Evolutionary conservation across 2,888 invertebrate genomes (phyloP).

Genomic region (Drosophila phalerata): DNA sequence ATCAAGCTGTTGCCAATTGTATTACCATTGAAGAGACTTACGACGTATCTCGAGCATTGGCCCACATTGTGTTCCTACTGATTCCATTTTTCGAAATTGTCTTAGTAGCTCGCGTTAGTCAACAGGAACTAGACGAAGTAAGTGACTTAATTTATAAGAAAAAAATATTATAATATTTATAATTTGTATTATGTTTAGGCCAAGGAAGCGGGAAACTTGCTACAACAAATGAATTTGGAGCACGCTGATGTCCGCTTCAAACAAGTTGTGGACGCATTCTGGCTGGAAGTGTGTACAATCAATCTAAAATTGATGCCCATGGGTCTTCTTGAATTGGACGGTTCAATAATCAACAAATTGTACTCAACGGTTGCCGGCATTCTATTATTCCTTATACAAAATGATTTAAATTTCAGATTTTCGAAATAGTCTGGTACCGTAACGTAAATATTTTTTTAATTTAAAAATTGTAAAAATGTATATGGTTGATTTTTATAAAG

Average conservation of each 20-base stretch:
- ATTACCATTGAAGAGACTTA: constrained; percentile 73
- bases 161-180: not conserved
- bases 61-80: constrained; percentile 71
- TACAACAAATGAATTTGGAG: constrained; percentile 71
- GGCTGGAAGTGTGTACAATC: constrained; percentile 67
- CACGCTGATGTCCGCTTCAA: constrained; percentile 80
- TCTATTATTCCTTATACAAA: constrained; percentile 83
- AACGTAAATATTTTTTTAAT: not conserved
- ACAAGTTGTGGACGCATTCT: constrained; percentile 79
- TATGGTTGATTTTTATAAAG: too few relatives aligned
- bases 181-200: constrained; percentile 62
- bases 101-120: constrained; percentile 65
- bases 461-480: too few relatives aligned
- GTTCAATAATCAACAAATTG: constrained; percentile 72
- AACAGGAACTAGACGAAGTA: constrained; percentile 62
- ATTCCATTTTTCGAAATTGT: constrained; percentile 78
- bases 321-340: constrained; percentile 78
- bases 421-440: constrained; percentile 41
- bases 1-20: constrained; percentile 75
- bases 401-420: constrained; percentile 81
- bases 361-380: constrained; percentile 81
- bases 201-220: constrained; percentile 72
- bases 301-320: constrained; percentile 81
- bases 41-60: constrained; percentile 60
- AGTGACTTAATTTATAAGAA: not conserved